Evolutionary conservation across 92 coral and sea anemone genomes (phyloP).

Genomic region (Epizoanthus rinbou): DNA sequence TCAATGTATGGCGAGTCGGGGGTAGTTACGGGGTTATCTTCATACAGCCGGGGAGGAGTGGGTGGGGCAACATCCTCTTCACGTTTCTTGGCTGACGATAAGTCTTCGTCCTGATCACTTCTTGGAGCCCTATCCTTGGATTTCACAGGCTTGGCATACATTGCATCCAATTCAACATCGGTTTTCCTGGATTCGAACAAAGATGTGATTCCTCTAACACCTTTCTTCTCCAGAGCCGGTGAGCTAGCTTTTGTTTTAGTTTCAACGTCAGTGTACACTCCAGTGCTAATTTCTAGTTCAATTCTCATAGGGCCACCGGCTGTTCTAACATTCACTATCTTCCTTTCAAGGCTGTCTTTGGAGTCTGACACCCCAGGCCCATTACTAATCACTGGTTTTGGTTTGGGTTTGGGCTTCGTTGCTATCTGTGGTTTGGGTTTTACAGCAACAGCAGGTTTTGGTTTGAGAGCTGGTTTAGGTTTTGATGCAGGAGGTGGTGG

Average conservation of each 20-base stretch:
- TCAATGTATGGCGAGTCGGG: conserved; percentile 55
- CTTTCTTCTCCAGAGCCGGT: conserved; percentile 15
- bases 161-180: neutral
- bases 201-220: conserved; percentile 40
- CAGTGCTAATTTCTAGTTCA: conserved; percentile 9
- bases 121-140: neutral
- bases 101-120: neutral
- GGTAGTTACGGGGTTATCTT: neutral
- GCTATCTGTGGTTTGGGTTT: conserved; percentile 21
- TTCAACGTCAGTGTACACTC: neutral
- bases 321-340: conserved; percentile 1
- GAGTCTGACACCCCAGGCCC: conserved; percentile 11
- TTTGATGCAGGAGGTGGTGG: neutral
- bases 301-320: conserved; percentile 1
- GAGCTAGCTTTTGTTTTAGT: neutral
- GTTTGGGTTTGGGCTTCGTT: neutral
- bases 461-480: conserved; percentile 25
- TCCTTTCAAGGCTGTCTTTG: conserved; percentile 25
- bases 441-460: conserved; percentile 13
- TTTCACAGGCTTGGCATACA: conserved; percentile 42
- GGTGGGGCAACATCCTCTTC: conserved; percentile 33
- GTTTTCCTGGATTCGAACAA: conserved; percentile 31
- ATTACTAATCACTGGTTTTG: neutral
- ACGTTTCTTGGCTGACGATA: neutral
- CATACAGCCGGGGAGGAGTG: conserved; percentile 28